These are phyloP conservation scores for Spicauda simplicius DNA, from an alignment of 2,888 invertebrate genomes.

Conservation along the genomic window DNA sequence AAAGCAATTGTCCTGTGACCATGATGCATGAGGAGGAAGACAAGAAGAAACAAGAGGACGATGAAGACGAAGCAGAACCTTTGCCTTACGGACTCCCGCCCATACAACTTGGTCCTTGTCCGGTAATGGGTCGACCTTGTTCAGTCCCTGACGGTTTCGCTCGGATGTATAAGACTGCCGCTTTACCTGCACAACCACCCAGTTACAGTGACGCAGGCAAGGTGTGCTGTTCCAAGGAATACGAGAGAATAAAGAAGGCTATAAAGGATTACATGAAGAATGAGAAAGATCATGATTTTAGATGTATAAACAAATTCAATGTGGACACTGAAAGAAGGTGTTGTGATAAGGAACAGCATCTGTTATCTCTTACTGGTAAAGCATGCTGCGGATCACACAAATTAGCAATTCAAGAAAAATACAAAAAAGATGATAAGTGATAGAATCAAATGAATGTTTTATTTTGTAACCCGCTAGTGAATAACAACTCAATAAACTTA, in stretches of 20 bases:
- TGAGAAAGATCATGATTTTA: conserved; percentile 68
- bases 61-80: conserved; percentile 68
- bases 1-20: conserved; percentile 67
- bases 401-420: conserved; percentile 70
- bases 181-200: conserved; percentile 59
- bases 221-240: conserved; percentile 79
- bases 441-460: conserved; percentile 63
- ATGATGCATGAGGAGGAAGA: conserved; percentile 61
- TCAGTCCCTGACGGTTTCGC: conserved; percentile 75
- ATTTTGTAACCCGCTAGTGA: conserved; percentile 76
- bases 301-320: conserved; percentile 72
- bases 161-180: conserved; percentile 73
- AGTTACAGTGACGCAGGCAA: conserved; percentile 75
- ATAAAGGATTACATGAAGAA: conserved; percentile 70
- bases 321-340: conserved; percentile 75
- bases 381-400: conserved; percentile 75
- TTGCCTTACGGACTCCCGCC: conserved; percentile 77
- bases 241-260: conserved; percentile 74
- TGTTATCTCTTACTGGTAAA: conserved; percentile 65
- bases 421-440: conserved; percentile 54
- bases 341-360: conserved; percentile 73
- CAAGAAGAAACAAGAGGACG: conserved; percentile 61
- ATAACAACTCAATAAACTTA: conserved; percentile 52
- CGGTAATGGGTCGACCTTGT: conserved; percentile 75
- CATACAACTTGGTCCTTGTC: conserved; percentile 75